A percentile compares a stretch with the other conserved stretches of the same genome.
These are phyloP conservation scores for Rhineura floridana DNA, from an alignment of 2,113 vertebrate species.

Conservation along the genomic window DNA sequence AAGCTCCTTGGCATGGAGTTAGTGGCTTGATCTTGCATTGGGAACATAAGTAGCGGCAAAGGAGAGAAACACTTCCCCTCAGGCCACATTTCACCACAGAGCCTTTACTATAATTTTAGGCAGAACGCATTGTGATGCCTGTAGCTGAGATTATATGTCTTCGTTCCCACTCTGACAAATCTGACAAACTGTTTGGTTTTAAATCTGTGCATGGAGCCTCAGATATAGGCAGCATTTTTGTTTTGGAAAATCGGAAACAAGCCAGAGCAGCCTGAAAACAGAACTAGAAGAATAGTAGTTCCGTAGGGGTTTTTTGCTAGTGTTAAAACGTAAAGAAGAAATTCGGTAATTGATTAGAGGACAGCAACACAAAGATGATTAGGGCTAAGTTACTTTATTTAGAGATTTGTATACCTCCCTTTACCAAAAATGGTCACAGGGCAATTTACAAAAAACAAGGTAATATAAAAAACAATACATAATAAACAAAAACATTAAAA, in stretches of 20 bases:
- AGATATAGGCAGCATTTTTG: not conserved
- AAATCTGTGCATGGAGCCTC: not conserved
- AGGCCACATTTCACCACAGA: slow-evolving; percentile 1
- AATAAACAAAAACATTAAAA: no score
- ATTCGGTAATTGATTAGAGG: not conserved
- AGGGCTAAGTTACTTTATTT: not conserved
- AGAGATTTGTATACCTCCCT: no score
- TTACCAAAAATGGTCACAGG: no score
- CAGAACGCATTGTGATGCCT: not conserved
- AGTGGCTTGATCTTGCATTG: not conserved
- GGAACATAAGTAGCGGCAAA: slow-evolving; percentile 7
- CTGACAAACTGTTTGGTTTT: slow-evolving; percentile 5
- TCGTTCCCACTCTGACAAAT: not conserved
- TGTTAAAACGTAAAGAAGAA: not conserved
- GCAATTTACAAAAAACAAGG: no score
- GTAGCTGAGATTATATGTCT: slow-evolving; percentile 11
- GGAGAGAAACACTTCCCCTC: not conserved
- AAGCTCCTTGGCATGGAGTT: not conserved
- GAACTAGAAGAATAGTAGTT: not conserved
- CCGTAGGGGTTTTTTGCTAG: not conserved
- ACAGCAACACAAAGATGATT: not conserved
- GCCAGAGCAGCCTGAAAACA: not conserved
- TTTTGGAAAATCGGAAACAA: not conserved
- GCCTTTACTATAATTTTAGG: slow-evolving; percentile 9
- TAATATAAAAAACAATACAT: no score